Conservation (phyloP, 2,888 invertebrate species). For the Aphodius sticticus region DNA sequence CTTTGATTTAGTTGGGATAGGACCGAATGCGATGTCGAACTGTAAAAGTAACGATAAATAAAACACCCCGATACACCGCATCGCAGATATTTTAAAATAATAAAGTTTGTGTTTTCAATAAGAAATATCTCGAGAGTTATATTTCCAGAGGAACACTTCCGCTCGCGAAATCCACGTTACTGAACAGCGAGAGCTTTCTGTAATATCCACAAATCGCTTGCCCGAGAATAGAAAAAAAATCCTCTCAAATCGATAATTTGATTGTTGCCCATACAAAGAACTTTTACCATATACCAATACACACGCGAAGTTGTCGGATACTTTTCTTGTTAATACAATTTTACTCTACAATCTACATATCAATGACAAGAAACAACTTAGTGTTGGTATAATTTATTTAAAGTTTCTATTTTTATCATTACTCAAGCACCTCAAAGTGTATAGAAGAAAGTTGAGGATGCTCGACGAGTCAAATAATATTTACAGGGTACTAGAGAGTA, state of each 20-base stretch:
- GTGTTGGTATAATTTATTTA: no score
- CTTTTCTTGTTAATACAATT: no score
- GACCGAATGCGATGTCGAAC: slow-evolving; percentile 11
- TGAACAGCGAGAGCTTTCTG: slow-evolving; percentile 13
- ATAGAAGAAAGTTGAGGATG: no score
- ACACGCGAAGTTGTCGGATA: no score
- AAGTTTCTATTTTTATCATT: no score
- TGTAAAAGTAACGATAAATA: slow-evolving; percentile 16
- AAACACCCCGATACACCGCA: slow-evolving; percentile 11
- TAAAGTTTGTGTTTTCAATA: slow-evolving; percentile 14
- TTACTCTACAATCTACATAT: no score
- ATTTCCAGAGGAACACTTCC: not conserved
- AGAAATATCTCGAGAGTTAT: slow-evolving; percentile 6
- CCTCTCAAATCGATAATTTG: not conserved
- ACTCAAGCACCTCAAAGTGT: no score
- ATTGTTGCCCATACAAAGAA: not conserved
- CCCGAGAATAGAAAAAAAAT: not conserved
- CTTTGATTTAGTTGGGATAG: slow-evolving; percentile 22
- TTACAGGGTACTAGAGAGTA: no score
- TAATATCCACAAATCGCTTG: slow-evolving; percentile 16
- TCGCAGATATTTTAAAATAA: slow-evolving; percentile 15
- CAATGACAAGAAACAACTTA: no score
- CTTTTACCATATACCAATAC: no score
- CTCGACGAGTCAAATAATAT: no score
- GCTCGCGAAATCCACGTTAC: slow-evolving; percentile 17